These are phyloP conservation scores for Drosophila arizonae DNA, from an alignment of 1,140 invertebrate genomes.

Conservation along the genomic window DNA sequence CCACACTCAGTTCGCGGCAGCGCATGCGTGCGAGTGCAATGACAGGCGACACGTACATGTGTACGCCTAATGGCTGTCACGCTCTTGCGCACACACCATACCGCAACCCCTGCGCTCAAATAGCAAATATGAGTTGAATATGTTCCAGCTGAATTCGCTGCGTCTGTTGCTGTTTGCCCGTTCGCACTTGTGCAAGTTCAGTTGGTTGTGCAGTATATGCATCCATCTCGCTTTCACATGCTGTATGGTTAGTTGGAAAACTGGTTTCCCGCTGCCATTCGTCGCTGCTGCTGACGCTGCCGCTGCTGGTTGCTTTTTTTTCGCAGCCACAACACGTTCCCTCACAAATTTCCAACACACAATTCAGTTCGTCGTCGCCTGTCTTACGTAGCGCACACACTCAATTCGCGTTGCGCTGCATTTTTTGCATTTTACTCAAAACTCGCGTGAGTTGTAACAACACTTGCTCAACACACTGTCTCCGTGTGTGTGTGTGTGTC, in stretches of 20 bases:
- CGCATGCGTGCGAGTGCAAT: slow-evolving; percentile 62
- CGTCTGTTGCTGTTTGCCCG: slow-evolving; percentile 14
- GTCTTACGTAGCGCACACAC: slow-evolving; percentile 79
- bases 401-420: slow-evolving; percentile 67
- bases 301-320: slow-evolving; percentile 10
- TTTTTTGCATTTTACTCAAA: slow-evolving; percentile 33
- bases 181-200: slow-evolving; percentile 22
- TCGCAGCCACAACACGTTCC: slow-evolving; percentile 70
- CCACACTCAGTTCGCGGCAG: slow-evolving; percentile 11
- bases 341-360: slow-evolving; percentile 61
- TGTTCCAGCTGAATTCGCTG: slow-evolving; percentile 33
- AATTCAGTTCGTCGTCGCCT: slow-evolving; percentile 82
- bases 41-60: slow-evolving; percentile 25
- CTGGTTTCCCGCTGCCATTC: slow-evolving; percentile 75
- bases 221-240: slow-evolving; percentile 37
- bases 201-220: not conserved
- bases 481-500: slow-evolving; percentile 1
- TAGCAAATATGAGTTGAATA: slow-evolving; percentile 44
- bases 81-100: slow-evolving; percentile 52
- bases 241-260: slow-evolving; percentile 46
- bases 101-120: slow-evolving; percentile 30
- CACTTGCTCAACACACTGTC: not conserved
- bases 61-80: slow-evolving; percentile 35
- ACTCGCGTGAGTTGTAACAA: slow-evolving; percentile 36
- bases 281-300: slow-evolving; percentile 47